Conservation (phyloP, 2,888 invertebrate genomes). For the Ophraella communa region DNA sequence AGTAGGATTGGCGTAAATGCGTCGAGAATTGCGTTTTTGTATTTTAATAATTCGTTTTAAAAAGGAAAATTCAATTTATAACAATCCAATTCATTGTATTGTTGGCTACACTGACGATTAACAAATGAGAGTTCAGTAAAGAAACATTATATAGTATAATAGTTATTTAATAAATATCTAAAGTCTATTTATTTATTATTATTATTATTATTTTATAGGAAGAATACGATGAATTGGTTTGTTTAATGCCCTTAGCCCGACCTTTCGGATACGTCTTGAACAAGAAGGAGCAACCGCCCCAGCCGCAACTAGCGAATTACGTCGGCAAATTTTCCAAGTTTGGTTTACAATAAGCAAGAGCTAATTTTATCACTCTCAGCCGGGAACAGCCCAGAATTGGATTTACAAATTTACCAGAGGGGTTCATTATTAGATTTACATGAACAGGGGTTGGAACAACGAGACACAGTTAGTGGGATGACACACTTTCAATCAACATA, state of each 20-base stretch:
- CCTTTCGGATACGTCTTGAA: conserved; percentile 1
- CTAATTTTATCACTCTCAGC: conserved; percentile 62
- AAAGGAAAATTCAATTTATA: no score
- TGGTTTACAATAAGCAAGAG: conserved; percentile 64
- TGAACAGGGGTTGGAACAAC: conserved; percentile 53
- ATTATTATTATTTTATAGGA: no score
- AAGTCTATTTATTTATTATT: no score
- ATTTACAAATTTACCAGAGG: conserved; percentile 61
- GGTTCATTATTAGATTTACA: conserved; percentile 61
- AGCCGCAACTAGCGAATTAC: conserved; percentile 60
- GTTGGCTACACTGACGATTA: no score
- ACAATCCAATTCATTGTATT: no score
- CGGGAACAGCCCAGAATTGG: conserved; percentile 60
- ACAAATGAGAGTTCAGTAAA: no score
- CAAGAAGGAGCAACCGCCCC: conserved; percentile 31
- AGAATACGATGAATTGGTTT: no score
- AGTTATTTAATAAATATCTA: no score
- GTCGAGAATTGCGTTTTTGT: no score
- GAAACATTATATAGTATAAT: no score
- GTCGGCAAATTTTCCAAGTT: conserved; percentile 62
- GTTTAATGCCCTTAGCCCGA: neutral
- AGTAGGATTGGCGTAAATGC: no score
- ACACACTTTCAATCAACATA: conserved; percentile 58
- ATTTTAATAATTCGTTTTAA: no score
- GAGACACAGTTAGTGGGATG: conserved; percentile 51